Evolutionary conservation across 2,888 invertebrate genomes (phyloP).

Genomic region (Thymelicus sylvestris): DNA sequence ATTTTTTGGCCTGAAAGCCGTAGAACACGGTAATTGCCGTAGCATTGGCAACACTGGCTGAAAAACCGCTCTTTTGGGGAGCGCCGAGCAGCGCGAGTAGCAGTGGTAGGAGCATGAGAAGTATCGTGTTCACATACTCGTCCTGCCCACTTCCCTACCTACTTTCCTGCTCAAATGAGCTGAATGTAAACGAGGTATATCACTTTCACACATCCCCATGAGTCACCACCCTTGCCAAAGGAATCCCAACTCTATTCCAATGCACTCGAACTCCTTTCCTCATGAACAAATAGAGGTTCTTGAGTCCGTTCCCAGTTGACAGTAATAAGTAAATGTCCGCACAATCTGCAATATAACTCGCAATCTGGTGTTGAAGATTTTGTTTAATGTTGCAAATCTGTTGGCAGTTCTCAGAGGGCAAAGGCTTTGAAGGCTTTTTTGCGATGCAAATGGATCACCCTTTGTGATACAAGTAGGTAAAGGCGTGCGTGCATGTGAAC

Average conservation of each 20-base stretch:
- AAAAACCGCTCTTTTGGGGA: no score
- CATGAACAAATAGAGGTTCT: neutral
- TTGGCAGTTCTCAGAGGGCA: conserved; percentile 33
- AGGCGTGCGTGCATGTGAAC: conserved; percentile 9
- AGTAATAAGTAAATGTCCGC: conserved; percentile 33
- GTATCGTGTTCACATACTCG: no score
- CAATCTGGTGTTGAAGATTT: conserved; percentile 42
- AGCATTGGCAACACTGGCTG: no score
- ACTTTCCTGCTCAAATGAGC: no score
- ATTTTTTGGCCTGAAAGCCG: no score
- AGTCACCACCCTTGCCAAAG: neutral
- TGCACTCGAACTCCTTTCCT: neutral
- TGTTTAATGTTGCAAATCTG: conserved; percentile 43
- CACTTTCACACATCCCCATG: neutral
- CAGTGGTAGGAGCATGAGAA: no score
- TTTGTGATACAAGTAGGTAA: conserved; percentile 22
- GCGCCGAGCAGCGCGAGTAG: no score
- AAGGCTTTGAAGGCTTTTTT: conserved; percentile 37
- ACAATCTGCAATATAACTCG: conserved; percentile 39
- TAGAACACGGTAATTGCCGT: no score
- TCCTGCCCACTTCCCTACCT: no score
- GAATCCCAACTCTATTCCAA: neutral
- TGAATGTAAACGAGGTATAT: no score
- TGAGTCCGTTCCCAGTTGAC: neutral
- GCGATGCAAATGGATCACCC: conserved; percentile 34